Base-by-base conservation (phyloP, 2,888 invertebrate genomes). In the Parthenolecanium corni region DNA sequence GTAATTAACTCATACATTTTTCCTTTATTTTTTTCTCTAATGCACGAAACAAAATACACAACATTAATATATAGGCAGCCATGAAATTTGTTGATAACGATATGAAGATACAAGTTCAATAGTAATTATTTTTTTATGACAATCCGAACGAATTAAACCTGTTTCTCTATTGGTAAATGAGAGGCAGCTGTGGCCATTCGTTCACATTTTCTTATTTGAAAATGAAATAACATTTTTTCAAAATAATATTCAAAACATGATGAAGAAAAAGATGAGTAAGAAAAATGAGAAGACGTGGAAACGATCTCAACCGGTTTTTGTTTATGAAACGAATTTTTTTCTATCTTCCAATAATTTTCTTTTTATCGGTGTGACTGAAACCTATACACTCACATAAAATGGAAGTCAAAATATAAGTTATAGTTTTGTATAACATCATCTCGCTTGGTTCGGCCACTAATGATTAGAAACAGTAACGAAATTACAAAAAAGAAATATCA, bases 281-380 rank as follows among this genome's bases (percentile, higher is more conserved):
- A n/a, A 44, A 40, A 21, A 56, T 40, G 40, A 40, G 40, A 20
- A 56, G 54, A 56, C 54, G n/a, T n/a, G 54, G 44, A 42, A 56
- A 56, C 42, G 54, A 56, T 56, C 42, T 56, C 54, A 56, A 56
- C 54, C 54, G 54, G 54, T 56, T 56, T 56, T 56, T 56, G 42
- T 56, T 56, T 56, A 44, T 44, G 54, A 44, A 56, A 42, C 38
- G 16, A 56, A 42, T 56, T 56, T 56, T 56, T 52, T 53, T 56
- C 42, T 44, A 56, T 56, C 54, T 56, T 38, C 23, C 44, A 40
- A 40, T 56, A 56, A 56, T 56, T 56, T 44, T 56, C 42, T 23
- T 56, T 56, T 56, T 56, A 56, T 56, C 54, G 42, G 44, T 56
- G 54, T 56, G 24, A 44, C 54, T 56, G 54, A 56, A 56, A 44